Evolutionary conservation across 2,888 invertebrate genomes (phyloP).

Genomic region (Nysson spinosus): DNA sequence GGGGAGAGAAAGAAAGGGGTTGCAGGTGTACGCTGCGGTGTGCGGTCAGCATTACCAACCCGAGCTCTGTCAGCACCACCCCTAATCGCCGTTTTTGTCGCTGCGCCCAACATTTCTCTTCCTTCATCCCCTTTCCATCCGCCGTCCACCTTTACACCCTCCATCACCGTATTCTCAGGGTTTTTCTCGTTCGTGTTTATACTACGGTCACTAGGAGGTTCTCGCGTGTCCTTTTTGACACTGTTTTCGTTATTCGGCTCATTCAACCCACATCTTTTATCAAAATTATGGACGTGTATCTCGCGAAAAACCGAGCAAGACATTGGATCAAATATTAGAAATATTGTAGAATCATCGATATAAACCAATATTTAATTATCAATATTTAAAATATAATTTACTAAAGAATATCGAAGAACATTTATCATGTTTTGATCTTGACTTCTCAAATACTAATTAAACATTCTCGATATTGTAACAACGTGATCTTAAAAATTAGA

Average conservation of each 20-base stretch:
- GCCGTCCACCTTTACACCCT: constrained; percentile 17
- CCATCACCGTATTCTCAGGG: constrained; percentile 15
- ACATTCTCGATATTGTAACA: too few species aligned
- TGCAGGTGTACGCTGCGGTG: constrained; percentile 60
- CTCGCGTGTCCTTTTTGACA: constrained; percentile 26
- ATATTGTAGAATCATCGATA: too few species aligned
- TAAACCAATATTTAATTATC: too few species aligned
- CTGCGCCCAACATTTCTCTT: constrained; percentile 62
- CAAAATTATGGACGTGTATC: too few species aligned
- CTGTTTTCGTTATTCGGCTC: constrained; percentile 14
- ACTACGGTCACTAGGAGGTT: constrained; percentile 29
- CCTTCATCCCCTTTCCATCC: constrained; percentile 38
- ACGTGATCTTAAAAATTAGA: too few species aligned
- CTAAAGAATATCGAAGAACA: too few species aligned
- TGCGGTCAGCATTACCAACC: constrained; percentile 64
- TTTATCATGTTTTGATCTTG: too few species aligned
- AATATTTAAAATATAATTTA: too few species aligned
- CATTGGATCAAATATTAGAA: too few species aligned
- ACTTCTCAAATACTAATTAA: too few species aligned
- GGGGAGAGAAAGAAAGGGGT: constrained; percentile 29
- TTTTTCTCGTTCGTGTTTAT: constrained; percentile 50
- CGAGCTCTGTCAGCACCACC: constrained; percentile 64
- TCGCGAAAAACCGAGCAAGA: too few species aligned
- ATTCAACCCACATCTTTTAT: too few species aligned
- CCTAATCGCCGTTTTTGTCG: constrained; percentile 74